phyloP scores from a whole-genome alignment of 2,113 vertebrate genomes.

The Nibea albiflora region DNA sequence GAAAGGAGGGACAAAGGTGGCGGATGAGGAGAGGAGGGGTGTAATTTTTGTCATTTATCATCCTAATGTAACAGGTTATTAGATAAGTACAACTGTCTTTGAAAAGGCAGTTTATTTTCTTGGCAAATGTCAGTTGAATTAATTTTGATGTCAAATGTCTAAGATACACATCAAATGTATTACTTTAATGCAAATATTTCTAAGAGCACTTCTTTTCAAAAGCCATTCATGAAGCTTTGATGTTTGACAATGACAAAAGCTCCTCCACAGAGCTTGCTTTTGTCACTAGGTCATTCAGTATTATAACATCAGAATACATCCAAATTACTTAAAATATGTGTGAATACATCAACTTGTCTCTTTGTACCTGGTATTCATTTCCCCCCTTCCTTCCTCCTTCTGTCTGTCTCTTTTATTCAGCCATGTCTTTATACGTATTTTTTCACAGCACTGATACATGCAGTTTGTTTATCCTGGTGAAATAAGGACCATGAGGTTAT shows the following conservation, averaged over 20 bases:
- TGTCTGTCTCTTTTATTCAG: slow-evolving; percentile 1
- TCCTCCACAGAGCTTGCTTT: neutral
- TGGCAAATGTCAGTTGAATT: slow-evolving; percentile 11
- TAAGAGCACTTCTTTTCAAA: neutral
- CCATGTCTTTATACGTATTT: slow-evolving; percentile 1
- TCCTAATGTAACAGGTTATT: slow-evolving; percentile 23
- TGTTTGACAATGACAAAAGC: slow-evolving; percentile 22
- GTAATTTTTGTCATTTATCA: slow-evolving; percentile 38
- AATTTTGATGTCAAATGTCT: slow-evolving; percentile 5
- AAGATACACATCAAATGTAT: neutral
- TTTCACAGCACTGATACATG: slow-evolving; percentile 11
- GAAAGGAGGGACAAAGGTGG: slow-evolving; percentile 31
- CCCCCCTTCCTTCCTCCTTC: neutral
- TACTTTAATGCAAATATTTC: slow-evolving; percentile 20
- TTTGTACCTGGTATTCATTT: slow-evolving; percentile 20
- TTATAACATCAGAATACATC: slow-evolving; percentile 10
- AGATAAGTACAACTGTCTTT: slow-evolving; percentile 10
- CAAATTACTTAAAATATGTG: slow-evolving; percentile 21
- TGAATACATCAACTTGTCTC: slow-evolving; percentile 22
- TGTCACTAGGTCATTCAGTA: slow-evolving; percentile 28
- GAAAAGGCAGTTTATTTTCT: slow-evolving; percentile 20
- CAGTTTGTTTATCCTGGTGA: slow-evolving; percentile 59
- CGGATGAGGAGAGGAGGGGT: slow-evolving; percentile 23
- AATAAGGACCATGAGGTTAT: slow-evolving; percentile 68
- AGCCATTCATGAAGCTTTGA: slow-evolving; percentile 18